Evolutionary conservation across 2,888 invertebrate species (phyloP), one percentile per base, ranked within the genome.

Genomic region (Ditula angustiorana): DNA sequence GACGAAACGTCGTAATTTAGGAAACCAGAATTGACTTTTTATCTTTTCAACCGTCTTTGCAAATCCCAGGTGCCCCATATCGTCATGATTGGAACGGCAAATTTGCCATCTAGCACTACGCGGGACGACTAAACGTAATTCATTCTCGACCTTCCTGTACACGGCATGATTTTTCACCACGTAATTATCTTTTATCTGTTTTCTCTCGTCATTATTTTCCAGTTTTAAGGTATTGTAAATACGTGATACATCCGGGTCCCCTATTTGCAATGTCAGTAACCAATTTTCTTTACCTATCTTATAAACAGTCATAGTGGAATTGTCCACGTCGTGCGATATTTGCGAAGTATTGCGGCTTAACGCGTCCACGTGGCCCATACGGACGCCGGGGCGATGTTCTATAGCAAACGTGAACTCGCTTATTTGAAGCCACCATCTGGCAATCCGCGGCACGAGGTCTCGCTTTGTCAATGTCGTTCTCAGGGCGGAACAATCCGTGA

Each of bases 401-500:
- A 33, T 33, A 5, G 10, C 33, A 33, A 33, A 33, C 10, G 33
- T 33, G 7, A 33, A 33, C 5, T 33, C 33, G 33, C 33, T 11
- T 5, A 33, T 33, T 33, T 33, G 33, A 5, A 33, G 33, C 2
- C 68, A 72, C 70, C 71, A 71, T 1, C 71, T 46, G 2, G 70
- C 70, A 10, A 70, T 67, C 0, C 69, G 44, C n/a, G n/a, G n/a
- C n/a, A n/a, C n/a, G n/a, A n/a, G n/a, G n/a, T n/a, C n/a, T n/a
- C n/a, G n/a, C n/a, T 69, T 72, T 0, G 46, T n/a, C 2, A 73
- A 64, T 0, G 70, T 73, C 1, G 67, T 59, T 0, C 70, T 66
- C 2, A 73, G 21, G 0, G 71, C 70, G 4, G 61, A 59, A 44
- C 69, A 71, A 26, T 72, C 71, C 0, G 71, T 68, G 0, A 67